Conservation (phyloP, 1,140 invertebrate species). For the Globodera ellingtonae region DNA sequence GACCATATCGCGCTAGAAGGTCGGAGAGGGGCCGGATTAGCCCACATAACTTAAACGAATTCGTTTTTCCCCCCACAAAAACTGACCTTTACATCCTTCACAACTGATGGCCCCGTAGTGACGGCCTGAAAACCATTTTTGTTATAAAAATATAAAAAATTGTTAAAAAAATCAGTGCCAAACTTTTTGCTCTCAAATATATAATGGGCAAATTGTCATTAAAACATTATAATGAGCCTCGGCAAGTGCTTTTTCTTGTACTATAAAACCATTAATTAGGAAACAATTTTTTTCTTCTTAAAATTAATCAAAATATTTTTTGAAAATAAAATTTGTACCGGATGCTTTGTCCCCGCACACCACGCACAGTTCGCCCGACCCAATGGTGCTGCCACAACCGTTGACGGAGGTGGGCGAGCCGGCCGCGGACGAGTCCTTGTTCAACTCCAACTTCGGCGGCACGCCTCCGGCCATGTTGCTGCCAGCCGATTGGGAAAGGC, state of each 20-base stretch:
- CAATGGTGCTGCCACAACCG: conserved; percentile 13
- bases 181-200: no score
- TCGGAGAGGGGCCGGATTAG: background rate
- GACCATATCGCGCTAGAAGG: no score
- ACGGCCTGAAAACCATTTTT: conserved; percentile 19
- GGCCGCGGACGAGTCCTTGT: background rate
- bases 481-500: background rate
- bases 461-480: background rate
- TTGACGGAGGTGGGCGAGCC: conserved; percentile 1
- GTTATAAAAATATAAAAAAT: conserved; percentile 14
- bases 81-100: conserved; percentile 78
- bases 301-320: no score
- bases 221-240: no score
- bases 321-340: conserved; percentile 15
- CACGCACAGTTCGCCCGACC: conserved; percentile 39
- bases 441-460: background rate
- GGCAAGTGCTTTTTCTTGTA: no score
- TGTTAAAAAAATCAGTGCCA: background rate
- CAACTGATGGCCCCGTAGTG: conserved; percentile 68
- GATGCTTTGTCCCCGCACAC: conserved; percentile 47
- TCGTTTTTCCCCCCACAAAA: background rate
- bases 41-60: background rate
- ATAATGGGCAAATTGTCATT: no score
- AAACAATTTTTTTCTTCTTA: no score
- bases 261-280: no score